phyloP scores from a whole-genome alignment of 2,113 vertebrate genomes.

The Maccullochella peelii region DNA sequence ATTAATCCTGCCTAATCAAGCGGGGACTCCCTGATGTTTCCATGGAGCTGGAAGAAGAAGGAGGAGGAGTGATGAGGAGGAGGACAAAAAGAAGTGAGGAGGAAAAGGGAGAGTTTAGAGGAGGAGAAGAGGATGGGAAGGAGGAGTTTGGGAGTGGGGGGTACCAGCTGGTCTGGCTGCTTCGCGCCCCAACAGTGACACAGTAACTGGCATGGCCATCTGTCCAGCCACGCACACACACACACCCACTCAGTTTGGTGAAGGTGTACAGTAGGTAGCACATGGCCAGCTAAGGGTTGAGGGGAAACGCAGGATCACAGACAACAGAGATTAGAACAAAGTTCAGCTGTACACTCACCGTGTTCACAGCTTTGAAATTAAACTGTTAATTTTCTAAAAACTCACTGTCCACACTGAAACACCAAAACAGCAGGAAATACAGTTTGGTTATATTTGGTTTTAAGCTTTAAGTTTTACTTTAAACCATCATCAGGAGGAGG shows the following conservation, averaged over 20 bases:
- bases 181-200: slow-evolving; percentile 74
- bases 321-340: slow-evolving; percentile 44
- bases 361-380: not conserved
- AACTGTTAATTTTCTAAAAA: not conserved
- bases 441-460: too few relatives aligned
- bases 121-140: slow-evolving; percentile 37
- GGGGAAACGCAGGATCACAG: slow-evolving; percentile 33
- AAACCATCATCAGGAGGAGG: too few relatives aligned
- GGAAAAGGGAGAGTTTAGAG: slow-evolving; percentile 48
- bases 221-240: slow-evolving; percentile 62
- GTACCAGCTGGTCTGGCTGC: slow-evolving; percentile 76
- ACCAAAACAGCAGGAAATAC: not conserved
- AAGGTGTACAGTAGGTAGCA: slow-evolving; percentile 61
- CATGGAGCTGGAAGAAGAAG: slow-evolving; percentile 57
- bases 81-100: slow-evolving; percentile 48
- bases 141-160: slow-evolving; percentile 4
- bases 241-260: slow-evolving; percentile 32
- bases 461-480: too few relatives aligned
- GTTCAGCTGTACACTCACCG: not conserved
- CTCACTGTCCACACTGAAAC: not conserved
- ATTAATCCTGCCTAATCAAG: slow-evolving; percentile 86
- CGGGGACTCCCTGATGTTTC: slow-evolving; percentile 77
- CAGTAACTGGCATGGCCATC: slow-evolving; percentile 79
- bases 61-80: slow-evolving; percentile 57
- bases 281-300: slow-evolving; percentile 32